Percentiles rank a stretch among this genome's conserved stretches.
phyloP scores from a whole-genome alignment of 1,140 invertebrate genomes.

The Lamellibrachia luymesi region DNA sequence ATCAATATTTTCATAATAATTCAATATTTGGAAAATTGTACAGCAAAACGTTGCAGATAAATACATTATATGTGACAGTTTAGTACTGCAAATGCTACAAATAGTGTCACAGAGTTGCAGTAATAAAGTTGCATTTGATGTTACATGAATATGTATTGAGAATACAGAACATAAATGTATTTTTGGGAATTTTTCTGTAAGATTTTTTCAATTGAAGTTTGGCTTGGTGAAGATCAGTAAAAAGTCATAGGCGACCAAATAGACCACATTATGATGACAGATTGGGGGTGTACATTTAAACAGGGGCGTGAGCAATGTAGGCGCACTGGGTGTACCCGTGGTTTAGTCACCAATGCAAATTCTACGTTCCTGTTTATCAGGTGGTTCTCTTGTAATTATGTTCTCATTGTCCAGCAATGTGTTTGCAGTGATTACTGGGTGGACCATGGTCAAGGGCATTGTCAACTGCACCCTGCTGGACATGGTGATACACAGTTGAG shows the following conservation, averaged over 20 bases:
- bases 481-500: not conserved
- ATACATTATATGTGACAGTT: too few species aligned
- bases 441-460: not conserved
- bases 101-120: too few species aligned
- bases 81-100: too few species aligned
- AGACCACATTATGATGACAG: not conserved
- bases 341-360: not conserved
- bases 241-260: not conserved
- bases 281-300: not conserved
- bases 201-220: not conserved
- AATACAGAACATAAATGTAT: not conserved
- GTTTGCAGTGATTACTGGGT: constrained; percentile 4
- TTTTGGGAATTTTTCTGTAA: not conserved
- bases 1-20: too few species aligned
- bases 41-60: too few species aligned
- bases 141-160: too few species aligned
- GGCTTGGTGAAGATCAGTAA: not conserved
- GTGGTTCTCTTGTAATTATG: not conserved
- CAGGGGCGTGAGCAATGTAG: not conserved
- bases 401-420: not conserved
- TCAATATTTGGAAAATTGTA: too few species aligned
- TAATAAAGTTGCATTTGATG: too few species aligned
- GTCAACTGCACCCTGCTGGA: not conserved
- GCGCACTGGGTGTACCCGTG: not conserved
- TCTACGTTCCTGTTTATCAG: not conserved